A percentile compares a stretch with the other conserved stretches of the same genome.
Evolutionary conservation across 1,140 invertebrate genomes (phyloP).

Genomic region (Danaus plexippus): DNA sequence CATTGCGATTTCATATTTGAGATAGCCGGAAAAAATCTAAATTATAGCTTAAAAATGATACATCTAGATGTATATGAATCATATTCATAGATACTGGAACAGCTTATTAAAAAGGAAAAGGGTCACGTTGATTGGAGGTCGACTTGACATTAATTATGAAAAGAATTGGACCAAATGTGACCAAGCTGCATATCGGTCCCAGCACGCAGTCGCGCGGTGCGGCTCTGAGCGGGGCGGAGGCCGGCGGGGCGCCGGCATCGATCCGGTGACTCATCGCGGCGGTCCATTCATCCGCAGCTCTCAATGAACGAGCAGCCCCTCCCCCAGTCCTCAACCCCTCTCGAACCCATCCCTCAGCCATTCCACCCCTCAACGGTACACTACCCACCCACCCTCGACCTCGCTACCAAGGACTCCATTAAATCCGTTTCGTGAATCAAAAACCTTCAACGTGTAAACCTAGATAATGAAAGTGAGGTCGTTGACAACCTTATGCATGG

Average conservation of each 20-base stretch:
- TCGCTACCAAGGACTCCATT: conserved; percentile 58
- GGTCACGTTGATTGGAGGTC: no score
- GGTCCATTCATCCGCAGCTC: conserved; percentile 62
- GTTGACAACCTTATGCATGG: conserved; percentile 5
- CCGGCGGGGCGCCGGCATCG: conserved; percentile 37
- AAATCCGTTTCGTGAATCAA: conserved; percentile 43
- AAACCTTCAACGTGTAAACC: conserved; percentile 42
- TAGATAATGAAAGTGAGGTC: conserved; percentile 33
- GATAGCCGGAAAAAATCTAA: no score
- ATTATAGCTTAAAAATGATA: no score
- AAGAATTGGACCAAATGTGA: conserved; percentile 6
- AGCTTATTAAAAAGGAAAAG: no score
- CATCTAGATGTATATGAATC: no score
- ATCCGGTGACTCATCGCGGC: conserved; percentile 60
- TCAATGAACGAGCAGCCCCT: conserved; percentile 57
- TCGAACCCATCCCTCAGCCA: conserved; percentile 17
- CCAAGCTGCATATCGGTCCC: conserved; percentile 22
- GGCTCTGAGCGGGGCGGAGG: conserved; percentile 14
- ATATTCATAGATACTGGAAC: no score
- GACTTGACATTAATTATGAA: not conserved
- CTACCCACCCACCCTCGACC: conserved; percentile 27
- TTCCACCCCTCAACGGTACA: no score
- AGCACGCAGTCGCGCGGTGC: conserved; percentile 33
- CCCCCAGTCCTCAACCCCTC: conserved; percentile 18
- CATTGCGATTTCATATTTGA: no score